Evolutionary conservation across 2,113 vertebrate species (phyloP), one percentile per base, ranked within the genome.

Genomic region (Reinhardtius hippoglossoides): DNA sequence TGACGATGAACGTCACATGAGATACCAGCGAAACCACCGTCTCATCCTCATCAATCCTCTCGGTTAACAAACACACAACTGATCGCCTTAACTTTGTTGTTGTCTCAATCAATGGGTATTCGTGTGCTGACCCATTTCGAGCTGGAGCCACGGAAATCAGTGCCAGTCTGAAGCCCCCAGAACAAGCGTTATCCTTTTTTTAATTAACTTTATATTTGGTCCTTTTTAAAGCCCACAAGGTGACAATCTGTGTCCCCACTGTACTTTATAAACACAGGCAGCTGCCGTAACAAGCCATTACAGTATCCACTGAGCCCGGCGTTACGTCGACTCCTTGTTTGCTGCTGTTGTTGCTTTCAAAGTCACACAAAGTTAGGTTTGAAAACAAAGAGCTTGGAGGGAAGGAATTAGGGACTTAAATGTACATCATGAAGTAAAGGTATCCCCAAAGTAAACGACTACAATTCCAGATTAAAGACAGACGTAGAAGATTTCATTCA

Each of bases 171-270:
- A 31, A 31, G 6, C 31, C 6, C 31, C 31, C 31, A 31, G 31
- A 31, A 31, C 31, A 31, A 1, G 31, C 6, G 0, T 31, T 31
- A 7, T 7, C 31, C 31, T 31, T 31, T 31, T 31, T 31, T 31
- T 31, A 31, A 31, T 7, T 31, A 31, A 31, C 31, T 31, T 31
- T 8, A 7, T 31, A 31, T 31, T 31, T 7, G 6, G 31, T 31
- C 5, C 1, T 31, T 7, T 31, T 31, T 31, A 7, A 31, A 31
- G 31, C 31, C 31, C 15, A 1, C 21, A 55, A 71, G 60, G 1
- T 52, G 14, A 42, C 58, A 70, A 65, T 64, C n/a, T 73, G 70
- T 46, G 62, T 44, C 42, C 44, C 60, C 20, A 24, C n/a, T 54
- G 48, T 24, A 2, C 71, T 64, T 27, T 5, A 24, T 6, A 64